Evolutionary conservation across 92 coral and sea anemone genomes (phyloP), one percentile per base, ranked within the genome.

Genomic region (Porites rus): DNA sequence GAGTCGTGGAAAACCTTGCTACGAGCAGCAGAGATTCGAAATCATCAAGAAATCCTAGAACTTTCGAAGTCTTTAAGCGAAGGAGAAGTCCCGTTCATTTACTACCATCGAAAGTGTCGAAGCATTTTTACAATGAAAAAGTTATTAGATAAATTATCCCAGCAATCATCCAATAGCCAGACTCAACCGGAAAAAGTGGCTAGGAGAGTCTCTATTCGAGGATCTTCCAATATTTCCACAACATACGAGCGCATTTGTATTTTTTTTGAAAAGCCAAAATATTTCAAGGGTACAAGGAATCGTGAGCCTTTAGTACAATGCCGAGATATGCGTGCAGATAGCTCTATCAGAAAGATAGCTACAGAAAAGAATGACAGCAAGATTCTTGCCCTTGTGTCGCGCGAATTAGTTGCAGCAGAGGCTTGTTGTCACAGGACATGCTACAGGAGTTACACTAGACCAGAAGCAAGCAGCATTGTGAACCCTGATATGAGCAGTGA

Each of bases 61-160:
- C 18, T 76, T 19, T 54, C 89, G 8, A 54, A 50, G 76, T 61
- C 89, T 21, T 25, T 72, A 74, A 77, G 65, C 51, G 81, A 88
- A 67, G 92, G 76, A 52, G 75, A 90, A 63, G 78, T 81, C 76
- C 83, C 78, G 18, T 22, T 24, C 77, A 83, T 86, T 43, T 67
- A 74, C 54, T 86, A 90, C 85, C 90, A 90, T 74, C 79, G 85
- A 74, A 87, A 86, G 82, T 90, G 93, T 54, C 91, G 88, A 64
- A 86, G 90, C 68, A 8, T 86, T 61, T 90, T 90, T 58, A 86
- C 93, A 62, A 86, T 91, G 93, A 86, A 91, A 72, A 91, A 87
- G 67, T 65, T 81, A 58, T 78, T 87, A 82, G 91, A 91, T 52
- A 87, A 77, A 69, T 74, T 77, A 38, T 38, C 46, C 61, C 84